Evolutionary conservation across 2,113 vertebrate species (phyloP).

Genomic region (Onychostoma macrolepis): DNA sequence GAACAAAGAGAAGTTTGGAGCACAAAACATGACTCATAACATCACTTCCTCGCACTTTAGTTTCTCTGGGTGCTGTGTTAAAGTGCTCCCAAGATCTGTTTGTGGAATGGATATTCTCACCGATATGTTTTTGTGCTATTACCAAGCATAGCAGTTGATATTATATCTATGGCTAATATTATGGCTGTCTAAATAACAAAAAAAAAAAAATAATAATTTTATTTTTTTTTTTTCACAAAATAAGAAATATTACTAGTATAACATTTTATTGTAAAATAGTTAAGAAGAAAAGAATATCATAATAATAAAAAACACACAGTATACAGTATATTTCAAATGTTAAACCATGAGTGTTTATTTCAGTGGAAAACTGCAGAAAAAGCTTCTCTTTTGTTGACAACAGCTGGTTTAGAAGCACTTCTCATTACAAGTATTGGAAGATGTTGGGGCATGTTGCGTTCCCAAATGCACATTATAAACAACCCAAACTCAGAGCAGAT

Average conservation of each 20-base stretch:
- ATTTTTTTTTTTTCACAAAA: too few relatives aligned
- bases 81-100: not conserved
- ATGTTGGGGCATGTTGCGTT: not conserved
- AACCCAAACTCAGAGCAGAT: not conserved
- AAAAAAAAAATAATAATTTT: too few relatives aligned
- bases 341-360: not conserved
- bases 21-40: slow-evolving; percentile 48
- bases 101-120: slow-evolving; percentile 11
- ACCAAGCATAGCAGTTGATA: not conserved
- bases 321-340: not conserved
- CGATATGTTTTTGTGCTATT: not conserved
- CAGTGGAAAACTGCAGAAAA: not conserved
- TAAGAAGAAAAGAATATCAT: not conserved
- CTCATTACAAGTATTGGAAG: not conserved
- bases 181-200: not conserved
- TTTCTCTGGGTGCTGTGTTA: not conserved
- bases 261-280: not conserved
- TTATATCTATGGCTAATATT: not conserved
- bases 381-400: not conserved
- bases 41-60: slow-evolving; percentile 17
- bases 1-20: slow-evolving; percentile 47
- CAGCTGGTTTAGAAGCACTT: not conserved
- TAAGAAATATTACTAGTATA: not conserved
- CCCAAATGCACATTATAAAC: not conserved
- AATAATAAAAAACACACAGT: not conserved